Evolutionary conservation across 2,888 invertebrate genomes (phyloP).

Genomic region (Spisula solida): DNA sequence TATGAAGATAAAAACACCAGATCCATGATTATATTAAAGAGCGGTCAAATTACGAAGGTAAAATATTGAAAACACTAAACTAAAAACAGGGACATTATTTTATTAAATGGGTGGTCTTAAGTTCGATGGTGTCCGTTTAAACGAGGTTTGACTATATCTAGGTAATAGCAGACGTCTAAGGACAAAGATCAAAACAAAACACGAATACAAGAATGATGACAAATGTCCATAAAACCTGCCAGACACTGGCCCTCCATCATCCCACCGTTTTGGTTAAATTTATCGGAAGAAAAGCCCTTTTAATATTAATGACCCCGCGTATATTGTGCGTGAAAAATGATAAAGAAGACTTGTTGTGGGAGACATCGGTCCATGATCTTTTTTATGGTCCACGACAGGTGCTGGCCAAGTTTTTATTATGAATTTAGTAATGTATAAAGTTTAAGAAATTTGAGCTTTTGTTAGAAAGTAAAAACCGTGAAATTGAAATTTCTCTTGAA

Average conservation of each 20-base stretch:
- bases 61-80: too few species aligned
- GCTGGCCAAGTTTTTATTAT: constrained; percentile 34
- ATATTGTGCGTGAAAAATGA: constrained; percentile 46
- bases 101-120: too few species aligned
- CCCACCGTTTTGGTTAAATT: constrained; percentile 12
- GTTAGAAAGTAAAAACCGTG: constrained; percentile 65
- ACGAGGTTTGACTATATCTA: not conserved
- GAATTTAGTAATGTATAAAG: constrained; percentile 56
- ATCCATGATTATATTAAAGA: too few species aligned
- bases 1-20: too few species aligned
- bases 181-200: not conserved
- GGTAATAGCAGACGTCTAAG: not conserved
- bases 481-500: constrained; percentile 65
- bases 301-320: constrained; percentile 35
- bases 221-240: constrained; percentile 6
- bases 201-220: not conserved
- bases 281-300: constrained; percentile 25
- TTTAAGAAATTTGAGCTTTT: constrained; percentile 68
- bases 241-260: not conserved
- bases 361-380: constrained; percentile 37
- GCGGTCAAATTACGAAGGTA: too few species aligned
- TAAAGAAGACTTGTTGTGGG: constrained; percentile 35
- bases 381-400: constrained; percentile 48
- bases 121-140: not conserved
- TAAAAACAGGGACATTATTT: too few species aligned